Conservation (phyloP, 2,113 vertebrate species). For the Eulemur rufifrons region DNA sequence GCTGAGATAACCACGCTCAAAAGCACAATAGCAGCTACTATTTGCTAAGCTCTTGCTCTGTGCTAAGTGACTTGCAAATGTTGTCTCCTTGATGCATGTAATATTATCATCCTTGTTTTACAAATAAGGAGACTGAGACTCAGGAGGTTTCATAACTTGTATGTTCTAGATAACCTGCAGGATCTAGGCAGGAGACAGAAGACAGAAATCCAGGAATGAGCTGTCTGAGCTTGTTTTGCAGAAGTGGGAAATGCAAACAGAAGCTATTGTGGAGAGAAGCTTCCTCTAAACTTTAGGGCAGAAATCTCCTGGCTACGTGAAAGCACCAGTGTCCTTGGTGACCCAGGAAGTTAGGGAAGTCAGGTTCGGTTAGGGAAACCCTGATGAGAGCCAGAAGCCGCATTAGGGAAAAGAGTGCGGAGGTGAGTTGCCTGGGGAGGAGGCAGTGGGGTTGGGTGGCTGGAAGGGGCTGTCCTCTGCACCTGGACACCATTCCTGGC, state of each 20-base stretch:
- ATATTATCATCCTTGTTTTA: background rate
- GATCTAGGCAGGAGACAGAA: background rate
- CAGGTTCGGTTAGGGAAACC: too few relatives aligned
- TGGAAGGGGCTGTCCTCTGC: too few relatives aligned
- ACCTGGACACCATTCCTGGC: fast-evolving
- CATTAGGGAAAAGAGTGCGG: background rate
- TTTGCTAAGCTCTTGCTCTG: background rate
- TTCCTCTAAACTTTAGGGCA: background rate
- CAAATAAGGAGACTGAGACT: background rate
- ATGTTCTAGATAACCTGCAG: background rate
- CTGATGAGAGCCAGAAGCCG: background rate
- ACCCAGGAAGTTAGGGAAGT: background rate
- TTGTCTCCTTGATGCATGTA: background rate
- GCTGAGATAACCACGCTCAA: background rate
- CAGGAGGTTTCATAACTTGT: background rate
- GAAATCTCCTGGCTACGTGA: background rate
- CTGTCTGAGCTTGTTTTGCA: background rate
- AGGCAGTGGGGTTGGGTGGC: background rate
- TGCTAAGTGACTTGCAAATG: background rate
- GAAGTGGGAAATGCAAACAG: background rate
- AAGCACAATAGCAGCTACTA: background rate
- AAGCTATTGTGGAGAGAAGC: background rate
- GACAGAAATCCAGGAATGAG: background rate
- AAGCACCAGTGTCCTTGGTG: background rate
- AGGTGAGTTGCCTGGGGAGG: background rate